These are phyloP conservation scores for Zootermopsis nevadensis DNA, from an alignment of 2,888 invertebrate genomes.

Conservation along the genomic window DNA sequence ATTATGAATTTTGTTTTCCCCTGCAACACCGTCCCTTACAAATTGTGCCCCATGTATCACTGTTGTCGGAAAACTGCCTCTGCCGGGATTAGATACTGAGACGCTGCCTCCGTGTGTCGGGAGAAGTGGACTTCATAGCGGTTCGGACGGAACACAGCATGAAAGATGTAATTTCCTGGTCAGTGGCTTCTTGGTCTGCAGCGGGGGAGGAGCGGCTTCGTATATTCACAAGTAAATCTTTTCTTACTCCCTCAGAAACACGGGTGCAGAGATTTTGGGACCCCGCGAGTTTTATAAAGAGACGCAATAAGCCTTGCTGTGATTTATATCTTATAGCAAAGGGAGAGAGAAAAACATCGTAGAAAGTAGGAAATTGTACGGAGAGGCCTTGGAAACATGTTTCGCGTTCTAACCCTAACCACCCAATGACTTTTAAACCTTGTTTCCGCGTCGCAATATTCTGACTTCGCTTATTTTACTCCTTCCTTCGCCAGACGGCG, in stretches of 20 bases:
- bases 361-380: no score
- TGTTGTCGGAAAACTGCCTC: neutral
- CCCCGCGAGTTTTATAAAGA: neutral
- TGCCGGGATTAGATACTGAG: neutral
- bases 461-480: no score
- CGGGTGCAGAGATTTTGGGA: no score
- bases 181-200: no score
- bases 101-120: neutral
- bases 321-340: no score
- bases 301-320: neutral
- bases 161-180: neutral
- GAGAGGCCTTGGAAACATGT: no score
- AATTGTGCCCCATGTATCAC: neutral
- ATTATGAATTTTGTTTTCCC: neutral
- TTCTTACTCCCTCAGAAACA: neutral
- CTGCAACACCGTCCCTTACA: neutral
- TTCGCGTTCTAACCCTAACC: no score
- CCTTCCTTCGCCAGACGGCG: no score
- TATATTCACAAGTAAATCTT: neutral
- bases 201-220: neutral
- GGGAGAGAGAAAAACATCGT: no score
- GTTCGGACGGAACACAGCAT: neutral
- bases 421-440: no score
- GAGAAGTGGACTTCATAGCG: neutral
- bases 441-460: no score